phyloP scores from a whole-genome alignment of 2,888 invertebrate species.

The Thalpophila matura region DNA sequence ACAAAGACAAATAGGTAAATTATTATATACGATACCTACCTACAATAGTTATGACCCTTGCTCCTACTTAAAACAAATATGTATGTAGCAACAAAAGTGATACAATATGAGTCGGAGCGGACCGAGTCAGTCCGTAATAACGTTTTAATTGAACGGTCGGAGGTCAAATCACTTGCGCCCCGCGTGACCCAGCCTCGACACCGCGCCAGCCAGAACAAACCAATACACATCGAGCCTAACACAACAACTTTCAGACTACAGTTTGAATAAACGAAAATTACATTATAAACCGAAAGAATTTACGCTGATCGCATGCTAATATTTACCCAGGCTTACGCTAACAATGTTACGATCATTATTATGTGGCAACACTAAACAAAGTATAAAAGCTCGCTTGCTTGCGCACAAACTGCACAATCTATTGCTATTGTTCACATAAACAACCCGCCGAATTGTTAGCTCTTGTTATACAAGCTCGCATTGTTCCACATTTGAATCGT shows the following conservation, averaged over 20 bases:
- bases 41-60: slow-evolving; percentile 15
- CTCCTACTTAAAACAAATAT: slow-evolving; percentile 51
- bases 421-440: slow-evolving; percentile 85
- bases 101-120: slow-evolving; percentile 68
- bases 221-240: slow-evolving; percentile 29
- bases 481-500: slow-evolving; percentile 87
- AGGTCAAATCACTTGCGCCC: slow-evolving; percentile 90
- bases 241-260: slow-evolving; percentile 25
- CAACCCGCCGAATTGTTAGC: slow-evolving; percentile 83
- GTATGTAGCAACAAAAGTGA: slow-evolving; percentile 61
- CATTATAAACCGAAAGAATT: slow-evolving; percentile 49
- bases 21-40: too few relatives aligned
- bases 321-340: slow-evolving; percentile 57
- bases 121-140: slow-evolving; percentile 74
- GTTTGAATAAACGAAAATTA: slow-evolving; percentile 22
- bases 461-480: slow-evolving; percentile 85
- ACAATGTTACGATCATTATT: slow-evolving; percentile 67
- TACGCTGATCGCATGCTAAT: slow-evolving; percentile 54
- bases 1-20: slow-evolving; percentile 8
- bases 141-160: slow-evolving; percentile 88
- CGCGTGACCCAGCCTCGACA: slow-evolving; percentile 70
- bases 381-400: slow-evolving; percentile 77
- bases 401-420: slow-evolving; percentile 76
- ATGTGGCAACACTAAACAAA: slow-evolving; percentile 69
- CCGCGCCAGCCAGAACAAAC: slow-evolving; percentile 49